Percentiles rank a stretch among this genome's conserved stretches.
These are phyloP conservation scores for Conomelus anceps DNA, from an alignment of 2,888 invertebrate genomes.

Conservation along the genomic window DNA sequence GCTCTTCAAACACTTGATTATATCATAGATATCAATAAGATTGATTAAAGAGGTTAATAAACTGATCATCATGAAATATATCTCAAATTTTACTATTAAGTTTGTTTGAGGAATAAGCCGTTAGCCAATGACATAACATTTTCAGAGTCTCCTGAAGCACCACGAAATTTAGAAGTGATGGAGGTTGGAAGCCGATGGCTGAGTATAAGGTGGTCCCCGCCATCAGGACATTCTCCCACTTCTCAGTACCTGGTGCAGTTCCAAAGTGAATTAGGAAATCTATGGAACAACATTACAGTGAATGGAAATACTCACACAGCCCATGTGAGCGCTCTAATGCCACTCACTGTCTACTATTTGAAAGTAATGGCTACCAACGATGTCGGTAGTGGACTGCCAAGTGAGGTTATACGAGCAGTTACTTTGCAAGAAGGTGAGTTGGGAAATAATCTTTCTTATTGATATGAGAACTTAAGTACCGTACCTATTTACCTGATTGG, in stretches of 20 bases:
- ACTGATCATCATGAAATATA: too few species aligned
- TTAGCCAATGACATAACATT: not conserved
- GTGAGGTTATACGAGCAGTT: slow-evolving; percentile 66
- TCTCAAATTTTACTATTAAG: too few species aligned
- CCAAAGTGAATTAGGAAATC: slow-evolving; percentile 37
- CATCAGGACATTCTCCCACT: slow-evolving; percentile 41
- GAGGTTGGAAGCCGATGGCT: slow-evolving; percentile 42
- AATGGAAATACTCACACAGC: slow-evolving; percentile 34
- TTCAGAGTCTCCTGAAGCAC: slow-evolving; percentile 45
- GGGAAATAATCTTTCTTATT: too few species aligned
- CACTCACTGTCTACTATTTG: slow-evolving; percentile 74
- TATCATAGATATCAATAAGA: too few species aligned
- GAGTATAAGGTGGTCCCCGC: slow-evolving; percentile 43
- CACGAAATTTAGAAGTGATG: slow-evolving; percentile 41
- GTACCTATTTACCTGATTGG: not conserved
- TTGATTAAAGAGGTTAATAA: too few species aligned
- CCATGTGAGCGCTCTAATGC: slow-evolving; percentile 48
- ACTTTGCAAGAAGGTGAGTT: slow-evolving; percentile 72
- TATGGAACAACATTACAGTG: slow-evolving; percentile 41
- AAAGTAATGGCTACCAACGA: slow-evolving; percentile 76
- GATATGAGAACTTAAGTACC: too few species aligned
- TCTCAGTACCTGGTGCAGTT: slow-evolving; percentile 43
- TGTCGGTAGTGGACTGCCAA: slow-evolving; percentile 71
- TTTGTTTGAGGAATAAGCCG: too few species aligned
- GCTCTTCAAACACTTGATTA: too few species aligned